Evolutionary conservation across 2,888 invertebrate species (phyloP), one percentile per base, ranked within the genome.

Genomic region (Dusona sp.): DNA sequence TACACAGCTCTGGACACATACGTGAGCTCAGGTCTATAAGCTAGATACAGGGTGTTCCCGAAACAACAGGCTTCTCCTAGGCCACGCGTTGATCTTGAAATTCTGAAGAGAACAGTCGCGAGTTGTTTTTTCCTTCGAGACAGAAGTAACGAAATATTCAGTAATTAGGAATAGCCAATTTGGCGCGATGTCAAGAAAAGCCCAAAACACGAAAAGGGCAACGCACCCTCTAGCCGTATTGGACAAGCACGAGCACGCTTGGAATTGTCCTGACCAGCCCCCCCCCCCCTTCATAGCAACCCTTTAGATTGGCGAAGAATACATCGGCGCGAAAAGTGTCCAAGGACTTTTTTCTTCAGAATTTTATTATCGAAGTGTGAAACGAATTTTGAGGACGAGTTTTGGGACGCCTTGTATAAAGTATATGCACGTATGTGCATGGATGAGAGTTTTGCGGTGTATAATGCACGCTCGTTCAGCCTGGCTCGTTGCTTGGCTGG

Each of bases 361-460:
- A 57, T 25, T 25, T 29, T 1, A 29, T 0, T 29, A 29, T 61
- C 25, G 6, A 8, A 29, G 3, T 4, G 7, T 16, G 29, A 16
- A 3, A 16, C 11, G 29, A 61, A 16, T 29, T 29, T 29, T 7
- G 16, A 7, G 16, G 0, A 25, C 0, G 4, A 61, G 9, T 11
- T 54, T 29, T 61, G 16, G 61, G 25, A 61, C 61, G 29, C 29
- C 61, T 7, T 61, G 29, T 61, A 61, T 61, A 61, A 68, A 70
- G 68, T 77, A 29, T 79, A 38, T 84, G 77, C 75, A 84, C 81
- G 80, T 89, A 81, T 81, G 64, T 81, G 67, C 88, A 83, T 87
- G 88, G 84, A 78, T 88, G 89, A 61, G 90, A 89, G 88, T 90
- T 90, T 90, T 90, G 90, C 54, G 73, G 88, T 88, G 80, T 84